These are phyloP conservation scores for Spisula solida DNA, from an alignment of 2,888 invertebrate genomes.

Conservation along the genomic window DNA sequence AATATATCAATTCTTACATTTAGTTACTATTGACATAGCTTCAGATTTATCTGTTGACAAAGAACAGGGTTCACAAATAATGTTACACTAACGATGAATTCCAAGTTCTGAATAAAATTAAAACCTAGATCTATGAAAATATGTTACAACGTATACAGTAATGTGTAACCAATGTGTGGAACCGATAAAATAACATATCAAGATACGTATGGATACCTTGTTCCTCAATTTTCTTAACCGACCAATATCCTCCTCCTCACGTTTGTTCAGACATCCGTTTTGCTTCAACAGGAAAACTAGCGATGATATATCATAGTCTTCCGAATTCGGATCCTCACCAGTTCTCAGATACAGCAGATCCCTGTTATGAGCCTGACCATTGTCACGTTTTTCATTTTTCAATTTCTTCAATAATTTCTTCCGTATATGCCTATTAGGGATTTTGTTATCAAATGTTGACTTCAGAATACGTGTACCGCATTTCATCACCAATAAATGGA, in stretches of 20 bases:
- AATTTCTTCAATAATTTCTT: background rate
- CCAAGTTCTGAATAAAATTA: too few species aligned
- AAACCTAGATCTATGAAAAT: too few species aligned
- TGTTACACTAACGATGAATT: too few species aligned
- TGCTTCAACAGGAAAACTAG: slow-evolving; percentile 9
- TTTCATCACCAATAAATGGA: slow-evolving; percentile 27
- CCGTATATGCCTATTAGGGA: background rate
- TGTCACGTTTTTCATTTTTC: background rate
- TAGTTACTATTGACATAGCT: too few species aligned
- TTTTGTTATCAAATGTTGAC: background rate
- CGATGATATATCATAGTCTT: background rate
- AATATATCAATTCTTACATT: too few species aligned
- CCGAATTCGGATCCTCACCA: background rate
- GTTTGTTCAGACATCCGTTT: background rate
- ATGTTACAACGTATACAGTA: too few species aligned
- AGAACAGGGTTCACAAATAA: too few species aligned
- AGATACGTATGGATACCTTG: background rate
- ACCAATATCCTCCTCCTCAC: slow-evolving; percentile 31
- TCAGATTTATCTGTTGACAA: too few species aligned
- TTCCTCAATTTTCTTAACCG: slow-evolving; percentile 23
- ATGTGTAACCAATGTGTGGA: too few species aligned
- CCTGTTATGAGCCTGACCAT: background rate
- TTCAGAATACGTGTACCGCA: background rate
- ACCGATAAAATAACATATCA: too few species aligned
- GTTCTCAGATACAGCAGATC: background rate